Base-by-base conservation (phyloP, 2,113 vertebrate genomes). In the Oncorhynchus kisutch region DNA sequence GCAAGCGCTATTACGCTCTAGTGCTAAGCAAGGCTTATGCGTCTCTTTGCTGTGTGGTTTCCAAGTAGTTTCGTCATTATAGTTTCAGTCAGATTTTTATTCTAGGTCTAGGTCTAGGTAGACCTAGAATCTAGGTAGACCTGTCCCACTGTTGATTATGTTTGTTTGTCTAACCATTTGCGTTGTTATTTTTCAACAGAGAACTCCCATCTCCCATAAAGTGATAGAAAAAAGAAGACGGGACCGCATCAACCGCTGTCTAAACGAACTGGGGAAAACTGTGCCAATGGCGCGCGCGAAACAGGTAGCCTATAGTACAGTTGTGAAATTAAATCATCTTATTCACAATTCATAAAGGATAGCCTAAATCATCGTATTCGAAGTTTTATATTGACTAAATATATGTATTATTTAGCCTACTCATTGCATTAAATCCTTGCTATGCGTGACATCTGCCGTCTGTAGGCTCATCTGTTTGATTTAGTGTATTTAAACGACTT, bases 241-340 rank as follows among this genome's bases (percentile, higher is more conserved):
- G 73, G 97, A 99, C 83, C 94, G 97, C 16, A 99, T 99, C 83
- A 99, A 99, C 77, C 95, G 96, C 74, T 99, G 97, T 82, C 90
- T 99, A 13, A 98, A 95, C 62, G 97, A 99, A 68, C 82, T 99
- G 66, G 97, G 97, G n/a, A 98, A 97, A 90, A 99, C 96, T 0
- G 97, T 99, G 18, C 97, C 97, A 13, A 98, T 98, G 97, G 97
- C 97, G 1, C 82, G 98, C 74, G 97, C 97, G 5, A 99, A 98
- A 82, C 97, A 99, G 97, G 97, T 99, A 94, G 73, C 70, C 22
- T 31, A 1, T 14, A n/a, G 18, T 31, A 45, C 39, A 45, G 39
- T 45, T 27, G 20, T 48, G 2, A 11, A 45, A 45, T 71, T 54
- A 54, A 2, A 22, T 13, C 18, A 51, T 29, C 29, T 16, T 13